Conservation (phyloP, 2,888 invertebrate genomes). For the Hyposoter dolosus region DNA sequence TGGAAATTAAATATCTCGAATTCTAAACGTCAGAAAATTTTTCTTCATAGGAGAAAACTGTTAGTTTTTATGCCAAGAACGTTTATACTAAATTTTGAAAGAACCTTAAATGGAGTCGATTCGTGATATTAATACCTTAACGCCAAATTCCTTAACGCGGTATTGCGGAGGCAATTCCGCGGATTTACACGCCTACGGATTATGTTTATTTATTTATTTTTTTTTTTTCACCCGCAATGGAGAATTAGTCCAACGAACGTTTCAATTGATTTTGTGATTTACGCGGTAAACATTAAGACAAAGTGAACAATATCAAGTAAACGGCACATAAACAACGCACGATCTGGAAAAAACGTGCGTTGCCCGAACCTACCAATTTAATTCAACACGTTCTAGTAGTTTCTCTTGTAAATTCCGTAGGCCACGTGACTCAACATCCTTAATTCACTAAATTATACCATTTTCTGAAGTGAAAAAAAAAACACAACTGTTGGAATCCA, state of each 20-base stretch:
- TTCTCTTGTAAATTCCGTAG: not conserved
- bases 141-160: not conserved
- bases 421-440: conserved; percentile 5
- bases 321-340: not conserved
- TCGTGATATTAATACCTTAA: too few relatives aligned
- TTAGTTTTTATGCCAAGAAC: too few relatives aligned
- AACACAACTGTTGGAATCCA: not conserved
- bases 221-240: not conserved
- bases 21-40: too few relatives aligned
- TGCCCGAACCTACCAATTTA: not conserved
- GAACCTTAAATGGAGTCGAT: too few relatives aligned
- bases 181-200: not conserved
- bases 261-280: not conserved
- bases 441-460: not conserved
- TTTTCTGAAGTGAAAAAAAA: not conserved
- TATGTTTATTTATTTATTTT: too few relatives aligned
- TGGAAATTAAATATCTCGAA: too few relatives aligned
- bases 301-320: conserved; percentile 4
- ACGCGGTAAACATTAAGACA: not conserved
- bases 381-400: not conserved
- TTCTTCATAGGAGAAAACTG: too few relatives aligned
- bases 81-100: too few relatives aligned
- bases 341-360: not conserved
- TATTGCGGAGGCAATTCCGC: not conserved
- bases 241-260: not conserved